Percentiles rank a stretch among this genome's conserved stretches.
Evolutionary conservation across 2,113 vertebrate genomes (phyloP).

Genomic region (Myrmecophaga tridactyla): DNA sequence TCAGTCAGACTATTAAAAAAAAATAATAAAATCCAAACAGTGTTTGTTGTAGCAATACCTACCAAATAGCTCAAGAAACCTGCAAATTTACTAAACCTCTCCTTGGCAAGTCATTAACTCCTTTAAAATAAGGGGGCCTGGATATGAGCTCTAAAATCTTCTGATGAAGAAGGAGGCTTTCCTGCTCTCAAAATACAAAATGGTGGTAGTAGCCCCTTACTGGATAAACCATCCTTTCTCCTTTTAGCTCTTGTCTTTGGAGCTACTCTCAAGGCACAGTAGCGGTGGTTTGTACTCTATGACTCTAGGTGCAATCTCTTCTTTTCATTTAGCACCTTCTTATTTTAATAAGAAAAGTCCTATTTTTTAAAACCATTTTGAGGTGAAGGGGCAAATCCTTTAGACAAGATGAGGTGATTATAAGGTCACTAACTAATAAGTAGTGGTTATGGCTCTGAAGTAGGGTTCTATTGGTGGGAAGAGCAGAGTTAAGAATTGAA

Average conservation of each 20-base stretch:
- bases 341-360: too few species aligned
- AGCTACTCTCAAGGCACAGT: background rate
- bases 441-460: background rate
- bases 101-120: background rate
- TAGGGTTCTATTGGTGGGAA: background rate
- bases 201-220: background rate
- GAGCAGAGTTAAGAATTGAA: background rate
- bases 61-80: background rate
- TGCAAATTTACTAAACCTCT: conserved; percentile 2
- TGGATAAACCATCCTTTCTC: background rate
- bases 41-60: conserved; percentile 31
- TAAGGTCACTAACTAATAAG: background rate
- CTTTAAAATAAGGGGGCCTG: background rate
- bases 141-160: background rate
- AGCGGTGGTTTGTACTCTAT: background rate
- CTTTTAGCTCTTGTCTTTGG: background rate
- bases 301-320: background rate
- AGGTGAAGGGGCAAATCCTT: background rate
- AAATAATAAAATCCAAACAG: conserved; percentile 37
- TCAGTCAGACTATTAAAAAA: background rate
- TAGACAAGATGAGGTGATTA: background rate
- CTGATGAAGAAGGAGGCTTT: background rate
- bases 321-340: background rate
- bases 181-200: background rate
- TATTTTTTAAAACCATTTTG: background rate